Conservation (phyloP, 2,113 vertebrate genomes). For the Sturnira hondurensis region DNA sequence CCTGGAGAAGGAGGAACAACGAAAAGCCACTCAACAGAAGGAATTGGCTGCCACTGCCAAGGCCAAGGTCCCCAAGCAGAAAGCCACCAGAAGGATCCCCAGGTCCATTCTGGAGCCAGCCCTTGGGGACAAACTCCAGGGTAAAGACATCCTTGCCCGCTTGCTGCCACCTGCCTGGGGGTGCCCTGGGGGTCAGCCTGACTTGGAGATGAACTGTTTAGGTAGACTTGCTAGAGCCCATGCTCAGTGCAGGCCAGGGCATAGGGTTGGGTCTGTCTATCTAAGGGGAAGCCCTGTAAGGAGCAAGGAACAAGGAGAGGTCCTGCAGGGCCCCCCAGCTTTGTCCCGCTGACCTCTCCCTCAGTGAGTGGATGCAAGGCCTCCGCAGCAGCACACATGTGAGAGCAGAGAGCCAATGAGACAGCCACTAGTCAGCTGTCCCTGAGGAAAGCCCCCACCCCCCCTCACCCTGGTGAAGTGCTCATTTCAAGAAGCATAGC, state of each 20-base stretch:
- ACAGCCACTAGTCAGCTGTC: background rate
- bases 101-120: constrained; percentile 79
- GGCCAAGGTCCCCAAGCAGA: constrained; percentile 71
- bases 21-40: constrained; percentile 77
- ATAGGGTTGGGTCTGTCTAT: background rate
- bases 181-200: background rate
- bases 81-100: constrained; percentile 73
- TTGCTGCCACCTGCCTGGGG: background rate
- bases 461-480: background rate
- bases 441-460: background rate
- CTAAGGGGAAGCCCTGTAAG: accelerated
- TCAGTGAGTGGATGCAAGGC: background rate
- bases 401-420: background rate
- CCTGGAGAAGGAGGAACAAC: constrained; percentile 85
- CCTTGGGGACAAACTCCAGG: constrained; percentile 85
- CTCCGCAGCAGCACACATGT: background rate
- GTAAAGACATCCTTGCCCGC: constrained; percentile 77
- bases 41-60: constrained; percentile 68
- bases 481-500: background rate
- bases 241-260: background rate
- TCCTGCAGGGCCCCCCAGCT: background rate
- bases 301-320: background rate
- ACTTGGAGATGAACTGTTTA: background rate
- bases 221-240: background rate
- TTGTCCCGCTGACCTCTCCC: background rate